These are phyloP conservation scores for Protomyctophum bolini DNA, from an alignment of 2,113 vertebrate species.

Conservation along the genomic window DNA sequence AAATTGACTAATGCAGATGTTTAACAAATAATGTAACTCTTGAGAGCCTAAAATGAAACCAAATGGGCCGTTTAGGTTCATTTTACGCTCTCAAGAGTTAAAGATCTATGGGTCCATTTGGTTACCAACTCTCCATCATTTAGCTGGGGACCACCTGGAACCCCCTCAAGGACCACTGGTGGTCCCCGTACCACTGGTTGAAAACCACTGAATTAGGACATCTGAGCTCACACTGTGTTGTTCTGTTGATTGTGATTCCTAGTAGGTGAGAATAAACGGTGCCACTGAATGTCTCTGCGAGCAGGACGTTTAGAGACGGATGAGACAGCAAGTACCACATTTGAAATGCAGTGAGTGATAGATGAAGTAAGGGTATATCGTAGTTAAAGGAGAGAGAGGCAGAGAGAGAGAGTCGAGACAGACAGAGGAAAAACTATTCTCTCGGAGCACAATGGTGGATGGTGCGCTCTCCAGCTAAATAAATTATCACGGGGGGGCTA, in stretches of 20 bases:
- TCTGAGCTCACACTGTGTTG: background rate
- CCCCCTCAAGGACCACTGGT: no score
- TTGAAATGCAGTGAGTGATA: background rate
- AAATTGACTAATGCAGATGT: no score
- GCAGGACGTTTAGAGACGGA: conserved; percentile 30
- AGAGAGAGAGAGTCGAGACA: conserved; percentile 16
- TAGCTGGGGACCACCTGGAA: no score
- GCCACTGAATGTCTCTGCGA: conserved; percentile 27
- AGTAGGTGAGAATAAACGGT: background rate
- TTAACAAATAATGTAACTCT: no score
- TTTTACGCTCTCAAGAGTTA: no score
- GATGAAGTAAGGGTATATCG: conserved; percentile 14
- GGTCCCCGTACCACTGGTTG: no score
- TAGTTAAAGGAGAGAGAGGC: conserved; percentile 5
- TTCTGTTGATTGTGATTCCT: background rate
- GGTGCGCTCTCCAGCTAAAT: conserved; percentile 75
- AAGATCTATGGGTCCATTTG: no score
- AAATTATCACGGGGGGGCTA: conserved; percentile 77
- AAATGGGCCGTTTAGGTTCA: no score
- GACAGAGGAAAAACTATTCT: conserved; percentile 51
- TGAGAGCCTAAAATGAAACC: no score
- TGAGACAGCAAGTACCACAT: no score
- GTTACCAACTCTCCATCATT: no score
- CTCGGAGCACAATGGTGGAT: conserved; percentile 67
- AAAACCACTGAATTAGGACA: no score